Percentiles rank a stretch among this genome's conserved stretches.
Evolutionary conservation across 2,888 invertebrate species (phyloP).

Genomic region (Bhutanitis thaidina): DNA sequence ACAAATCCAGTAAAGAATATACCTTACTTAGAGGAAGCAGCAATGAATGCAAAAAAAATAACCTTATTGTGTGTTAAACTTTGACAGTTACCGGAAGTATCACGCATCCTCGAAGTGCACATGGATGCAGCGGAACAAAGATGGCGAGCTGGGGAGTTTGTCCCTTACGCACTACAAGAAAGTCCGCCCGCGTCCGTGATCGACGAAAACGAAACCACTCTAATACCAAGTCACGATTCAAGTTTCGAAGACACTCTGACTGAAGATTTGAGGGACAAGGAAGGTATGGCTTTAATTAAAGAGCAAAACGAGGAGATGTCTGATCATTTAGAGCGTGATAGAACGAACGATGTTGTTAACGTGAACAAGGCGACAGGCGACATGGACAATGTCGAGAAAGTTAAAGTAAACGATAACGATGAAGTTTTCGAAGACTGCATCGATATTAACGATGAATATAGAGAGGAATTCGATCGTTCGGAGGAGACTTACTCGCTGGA

Average conservation of each 20-base stretch:
- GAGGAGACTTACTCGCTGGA: slow-evolving; percentile 62
- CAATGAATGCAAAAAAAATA: too few relatives aligned
- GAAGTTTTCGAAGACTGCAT: slow-evolving; percentile 63
- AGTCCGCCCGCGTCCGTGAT: slow-evolving; percentile 36
- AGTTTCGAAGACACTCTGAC: slow-evolving; percentile 60
- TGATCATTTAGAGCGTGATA: background rate
- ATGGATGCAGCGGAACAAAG: slow-evolving; percentile 57
- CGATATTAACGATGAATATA: too few relatives aligned
- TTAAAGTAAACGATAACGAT: slow-evolving; percentile 27
- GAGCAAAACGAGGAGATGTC: background rate
- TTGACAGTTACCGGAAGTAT: slow-evolving; percentile 62
- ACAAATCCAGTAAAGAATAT: too few relatives aligned
- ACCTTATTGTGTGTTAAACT: too few relatives aligned
- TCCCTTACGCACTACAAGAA: slow-evolving; percentile 32
- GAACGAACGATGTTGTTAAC: slow-evolving; percentile 4
- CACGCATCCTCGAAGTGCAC: slow-evolving; percentile 57
- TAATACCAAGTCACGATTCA: slow-evolving; percentile 46
- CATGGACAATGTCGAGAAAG: slow-evolving; percentile 12
- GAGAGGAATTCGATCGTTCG: slow-evolving; percentile 38
- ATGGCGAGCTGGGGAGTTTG: slow-evolving; percentile 47
- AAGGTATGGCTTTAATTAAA: background rate
- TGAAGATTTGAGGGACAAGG: slow-evolving; percentile 32
- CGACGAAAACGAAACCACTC: slow-evolving; percentile 52
- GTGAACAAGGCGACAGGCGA: background rate
- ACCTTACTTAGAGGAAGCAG: too few relatives aligned